Evolutionary conservation across 2,113 vertebrate species (phyloP).

Genomic region (Onychostruthus taczanowskii): DNA sequence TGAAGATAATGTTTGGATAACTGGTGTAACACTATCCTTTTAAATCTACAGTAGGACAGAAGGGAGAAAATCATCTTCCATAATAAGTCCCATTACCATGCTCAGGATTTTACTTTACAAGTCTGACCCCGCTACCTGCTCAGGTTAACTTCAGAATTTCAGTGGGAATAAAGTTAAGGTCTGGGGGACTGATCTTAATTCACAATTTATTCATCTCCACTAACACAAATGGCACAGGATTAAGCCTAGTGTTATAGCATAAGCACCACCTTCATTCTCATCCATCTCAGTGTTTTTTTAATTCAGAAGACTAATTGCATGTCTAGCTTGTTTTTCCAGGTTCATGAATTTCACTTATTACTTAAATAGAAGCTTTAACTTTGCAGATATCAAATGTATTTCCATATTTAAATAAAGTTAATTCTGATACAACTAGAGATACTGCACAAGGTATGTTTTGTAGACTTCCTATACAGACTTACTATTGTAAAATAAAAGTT

Average conservation of each 20-base stretch:
- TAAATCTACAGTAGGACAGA: not conserved
- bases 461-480: not conserved
- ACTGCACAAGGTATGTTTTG: not conserved
- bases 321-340: not conserved
- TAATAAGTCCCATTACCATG: not conserved
- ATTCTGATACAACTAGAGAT: not conserved
- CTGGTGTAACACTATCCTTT: not conserved
- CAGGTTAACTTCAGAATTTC: not conserved
- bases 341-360: not conserved
- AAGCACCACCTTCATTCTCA: not conserved
- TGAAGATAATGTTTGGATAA: not conserved
- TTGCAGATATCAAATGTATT: not conserved
- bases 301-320: not conserved
- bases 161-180: not conserved
- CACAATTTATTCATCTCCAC: not conserved
- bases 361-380: not conserved
- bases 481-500: not conserved
- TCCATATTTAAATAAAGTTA: not conserved
- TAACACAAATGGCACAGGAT: not conserved
- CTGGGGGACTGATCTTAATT: not conserved
- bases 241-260: not conserved
- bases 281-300: not conserved
- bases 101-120: constrained; percentile 3
- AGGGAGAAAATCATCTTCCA: not conserved
- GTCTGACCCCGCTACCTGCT: not conserved